Conservation (phyloP, 2,888 invertebrate genomes). For the Agriopis marginaria region DNA sequence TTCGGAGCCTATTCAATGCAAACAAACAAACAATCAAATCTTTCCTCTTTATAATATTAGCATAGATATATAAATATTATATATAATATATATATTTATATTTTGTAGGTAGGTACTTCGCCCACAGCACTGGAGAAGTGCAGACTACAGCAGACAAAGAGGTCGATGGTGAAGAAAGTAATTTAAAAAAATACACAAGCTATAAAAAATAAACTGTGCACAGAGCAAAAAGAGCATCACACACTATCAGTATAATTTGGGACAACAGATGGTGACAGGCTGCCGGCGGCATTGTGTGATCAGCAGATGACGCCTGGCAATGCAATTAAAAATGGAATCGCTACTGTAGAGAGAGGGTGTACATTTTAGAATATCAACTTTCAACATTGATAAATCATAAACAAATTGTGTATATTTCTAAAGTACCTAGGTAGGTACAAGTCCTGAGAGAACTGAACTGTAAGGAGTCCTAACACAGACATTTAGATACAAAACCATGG, state of each 20-base stretch:
- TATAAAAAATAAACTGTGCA: not conserved
- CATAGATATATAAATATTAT: too few relatives aligned
- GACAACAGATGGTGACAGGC: conserved; percentile 60
- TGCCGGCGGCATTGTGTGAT: conserved; percentile 69
- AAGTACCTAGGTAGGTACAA: too few relatives aligned
- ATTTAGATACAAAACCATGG: not conserved
- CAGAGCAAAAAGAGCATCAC: conserved; percentile 10
- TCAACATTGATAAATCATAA: too few relatives aligned
- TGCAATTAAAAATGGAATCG: conserved; percentile 56
- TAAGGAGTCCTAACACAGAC: too few relatives aligned
- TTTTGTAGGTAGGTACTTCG: too few relatives aligned
- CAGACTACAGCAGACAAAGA: not conserved
- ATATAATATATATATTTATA: too few relatives aligned
- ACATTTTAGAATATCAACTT: not conserved
- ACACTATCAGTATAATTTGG: conserved; percentile 27
- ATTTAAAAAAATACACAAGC: not conserved
- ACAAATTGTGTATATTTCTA: too few relatives aligned
- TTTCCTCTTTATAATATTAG: too few relatives aligned
- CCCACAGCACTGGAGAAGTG: too few relatives aligned
- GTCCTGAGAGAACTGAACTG: not conserved
- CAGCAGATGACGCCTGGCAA: conserved; percentile 72
- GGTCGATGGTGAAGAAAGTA: not conserved
- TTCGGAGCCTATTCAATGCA: too few relatives aligned
- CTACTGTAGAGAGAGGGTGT: conserved; percentile 35
- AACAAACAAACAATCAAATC: too few relatives aligned